Evolutionary conservation across 2,888 invertebrate species (phyloP).

Genomic region (Rhamphomyia laevipes): DNA sequence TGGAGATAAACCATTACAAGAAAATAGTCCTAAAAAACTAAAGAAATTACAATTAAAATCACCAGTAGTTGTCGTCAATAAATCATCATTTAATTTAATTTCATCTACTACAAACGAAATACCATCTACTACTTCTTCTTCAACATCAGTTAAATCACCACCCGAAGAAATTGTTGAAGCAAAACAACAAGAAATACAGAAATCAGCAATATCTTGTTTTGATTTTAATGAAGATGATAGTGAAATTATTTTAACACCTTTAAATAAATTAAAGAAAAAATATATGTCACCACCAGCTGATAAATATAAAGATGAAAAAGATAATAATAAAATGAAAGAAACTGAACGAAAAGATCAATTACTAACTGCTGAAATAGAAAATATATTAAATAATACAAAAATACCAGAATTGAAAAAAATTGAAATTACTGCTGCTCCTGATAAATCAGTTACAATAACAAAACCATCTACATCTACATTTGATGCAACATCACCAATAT

Average conservation of each 20-base stretch:
- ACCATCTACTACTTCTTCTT: background rate
- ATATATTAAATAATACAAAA: slow-evolving; percentile 47
- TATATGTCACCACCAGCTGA: slow-evolving; percentile 22
- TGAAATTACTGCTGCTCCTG: slow-evolving; percentile 29
- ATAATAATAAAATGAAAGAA: slow-evolving; percentile 13
- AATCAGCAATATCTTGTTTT: slow-evolving; percentile 49
- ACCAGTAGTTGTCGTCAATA: background rate
- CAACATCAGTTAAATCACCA: background rate
- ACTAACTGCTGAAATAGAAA: slow-evolving; percentile 46
- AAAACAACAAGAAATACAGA: slow-evolving; percentile 3
- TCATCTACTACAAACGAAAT: background rate
- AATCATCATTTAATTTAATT: background rate
- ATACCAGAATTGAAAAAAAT: slow-evolving; percentile 46
- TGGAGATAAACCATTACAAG: background rate
- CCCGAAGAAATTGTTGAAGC: background rate
- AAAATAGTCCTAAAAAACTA: background rate
- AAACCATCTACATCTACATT: background rate
- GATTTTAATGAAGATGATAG: slow-evolving; percentile 68
- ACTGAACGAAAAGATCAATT: slow-evolving; percentile 22
- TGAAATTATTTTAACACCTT: slow-evolving; percentile 24
- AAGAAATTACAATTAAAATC: background rate
- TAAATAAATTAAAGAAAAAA: slow-evolving; percentile 26
- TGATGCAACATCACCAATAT: background rate
- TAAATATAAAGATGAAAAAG: slow-evolving; percentile 14
- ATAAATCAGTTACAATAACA: background rate